Base-by-base conservation (phyloP, 2,797 vertebrate species). In the Forpus xanthops region DNA sequence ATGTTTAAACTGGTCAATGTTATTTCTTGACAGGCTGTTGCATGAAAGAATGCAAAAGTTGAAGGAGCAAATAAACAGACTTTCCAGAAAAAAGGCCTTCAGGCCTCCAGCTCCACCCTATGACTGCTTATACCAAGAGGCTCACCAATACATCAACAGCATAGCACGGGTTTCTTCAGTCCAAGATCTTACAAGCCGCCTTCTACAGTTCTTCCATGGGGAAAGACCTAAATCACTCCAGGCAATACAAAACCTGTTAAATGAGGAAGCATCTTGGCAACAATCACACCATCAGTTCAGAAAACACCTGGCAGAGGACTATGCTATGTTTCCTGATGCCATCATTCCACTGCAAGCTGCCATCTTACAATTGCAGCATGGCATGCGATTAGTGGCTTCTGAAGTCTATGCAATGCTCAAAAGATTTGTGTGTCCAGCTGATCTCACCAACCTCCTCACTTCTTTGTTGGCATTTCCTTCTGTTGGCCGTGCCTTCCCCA, bases 201-300 rank as follows among this genome's bases (percentile, higher is more conserved):
- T 99, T 47, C 97, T 99, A n/a, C 98, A 98, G 78, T 96, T 97
- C 28, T 95, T 98, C 18, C 97, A 35, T 39, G 96, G 92, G 37
- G 97, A 98, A 17, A 96, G 97, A 16, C 92, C 98, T 50, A 98
- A 97, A 55, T 97, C 98, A 4, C 94, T 97, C 20, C 98, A 98
- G 12, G 97, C 97, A 6, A 18, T 98, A 58, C 98, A 98, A 85
- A 97, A 96, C 42, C 96, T 99, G 21, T 97, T 99, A 50, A 99
- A 98, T 53, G 99, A 99, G 92, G 99, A 99, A 94, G 98, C 98
- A 0, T 98, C 99, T 11, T 99, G 99, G 99, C 99, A 99, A 53
- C 98, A 97, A 19, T 99, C 99, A 1, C 99, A 99, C 91, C 98
- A 99, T 53, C 98, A 98, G 61, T 99, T 99, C 80, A 97, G 98